Conservation (phyloP, 2,797 vertebrate genomes). For the Enteromius thamalakanensis region DNA sequence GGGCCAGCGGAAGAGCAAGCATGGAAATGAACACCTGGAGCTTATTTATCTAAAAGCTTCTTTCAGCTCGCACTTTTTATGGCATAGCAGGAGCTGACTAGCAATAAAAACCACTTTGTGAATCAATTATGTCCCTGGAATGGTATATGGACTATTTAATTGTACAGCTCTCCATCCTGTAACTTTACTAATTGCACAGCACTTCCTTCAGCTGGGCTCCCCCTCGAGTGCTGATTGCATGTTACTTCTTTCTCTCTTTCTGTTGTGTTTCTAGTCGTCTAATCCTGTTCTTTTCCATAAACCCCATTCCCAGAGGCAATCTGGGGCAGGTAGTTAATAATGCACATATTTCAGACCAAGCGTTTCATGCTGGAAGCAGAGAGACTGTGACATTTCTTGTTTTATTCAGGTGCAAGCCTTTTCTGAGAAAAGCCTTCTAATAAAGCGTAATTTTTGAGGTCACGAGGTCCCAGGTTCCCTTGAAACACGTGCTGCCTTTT, state of each 20-base stretch:
- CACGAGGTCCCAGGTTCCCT: constrained; percentile 15
- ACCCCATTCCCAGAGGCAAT: background rate
- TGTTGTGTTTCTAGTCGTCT: constrained; percentile 40
- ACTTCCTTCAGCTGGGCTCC: constrained; percentile 69
- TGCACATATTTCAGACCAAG: constrained; percentile 40
- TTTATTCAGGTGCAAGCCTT: constrained; percentile 42
- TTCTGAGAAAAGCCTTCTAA: constrained; percentile 29
- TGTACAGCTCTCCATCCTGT: constrained; percentile 72
- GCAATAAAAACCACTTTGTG: constrained; percentile 74
- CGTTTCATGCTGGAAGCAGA: constrained; percentile 20
- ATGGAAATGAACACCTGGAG: constrained; percentile 78
- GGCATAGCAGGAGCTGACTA: constrained; percentile 66
- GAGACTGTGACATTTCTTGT: constrained; percentile 36
- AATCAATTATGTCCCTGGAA: constrained; percentile 74
- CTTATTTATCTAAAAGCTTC: constrained; percentile 64
- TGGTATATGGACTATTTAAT: constrained; percentile 76
- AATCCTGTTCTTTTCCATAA: constrained; percentile 17
- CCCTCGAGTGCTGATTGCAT: constrained; percentile 63
- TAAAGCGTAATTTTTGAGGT: constrained; percentile 19
- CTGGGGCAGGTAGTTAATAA: constrained; percentile 39
- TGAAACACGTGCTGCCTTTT: background rate
- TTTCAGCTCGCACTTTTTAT: constrained; percentile 57
- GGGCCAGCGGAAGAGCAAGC: constrained; percentile 57
- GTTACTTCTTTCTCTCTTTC: constrained; percentile 61
- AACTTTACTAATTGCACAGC: constrained; percentile 72